A percentile compares a stretch with the other conserved stretches of the same genome.
Conservation (phyloP, 1,140 invertebrate species). For the Whitmania pigra region DNA sequence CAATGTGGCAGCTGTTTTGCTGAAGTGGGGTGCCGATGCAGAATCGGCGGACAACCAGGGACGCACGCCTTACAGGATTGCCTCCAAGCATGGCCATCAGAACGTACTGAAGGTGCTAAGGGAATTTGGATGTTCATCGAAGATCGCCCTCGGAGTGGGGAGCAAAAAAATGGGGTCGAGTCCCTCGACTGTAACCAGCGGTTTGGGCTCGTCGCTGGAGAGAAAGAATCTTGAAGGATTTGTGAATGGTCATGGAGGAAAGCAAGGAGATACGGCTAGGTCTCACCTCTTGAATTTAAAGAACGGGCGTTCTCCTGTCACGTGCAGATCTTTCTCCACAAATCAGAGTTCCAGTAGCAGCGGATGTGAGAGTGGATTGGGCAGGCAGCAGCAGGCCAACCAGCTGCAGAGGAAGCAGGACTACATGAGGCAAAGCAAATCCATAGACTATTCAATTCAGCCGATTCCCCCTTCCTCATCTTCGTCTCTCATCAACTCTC, state of each 20-base stretch:
- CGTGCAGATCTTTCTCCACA: slow-evolving; percentile 49
- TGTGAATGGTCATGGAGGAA: slow-evolving; percentile 34
- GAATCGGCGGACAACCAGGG: slow-evolving; percentile 82
- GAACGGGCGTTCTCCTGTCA: slow-evolving; percentile 54
- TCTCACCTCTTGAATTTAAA: slow-evolving; percentile 58
- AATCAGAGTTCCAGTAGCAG: slow-evolving; percentile 44
- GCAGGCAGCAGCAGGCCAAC: slow-evolving; percentile 54
- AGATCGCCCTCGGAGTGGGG: slow-evolving; percentile 15
- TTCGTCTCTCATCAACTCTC: slow-evolving; percentile 41
- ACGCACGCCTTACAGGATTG: slow-evolving; percentile 61
- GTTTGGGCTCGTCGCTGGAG: slow-evolving; percentile 13
- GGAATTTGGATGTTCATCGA: slow-evolving; percentile 26
- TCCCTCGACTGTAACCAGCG: slow-evolving; percentile 30
- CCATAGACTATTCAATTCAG: slow-evolving; percentile 31
- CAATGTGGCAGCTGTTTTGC: slow-evolving; percentile 68
- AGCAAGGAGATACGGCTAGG: slow-evolving; percentile 59
- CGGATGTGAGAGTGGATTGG: slow-evolving; percentile 29
- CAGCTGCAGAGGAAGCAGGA: slow-evolving; percentile 52
- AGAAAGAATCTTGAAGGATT: slow-evolving; percentile 21
- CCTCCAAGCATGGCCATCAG: slow-evolving; percentile 60
- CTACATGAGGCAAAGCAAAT: slow-evolving; percentile 37
- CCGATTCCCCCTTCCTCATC: slow-evolving; percentile 61
- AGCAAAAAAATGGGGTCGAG: slow-evolving; percentile 29
- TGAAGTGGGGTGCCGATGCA: slow-evolving; percentile 79
- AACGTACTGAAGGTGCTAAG: slow-evolving; percentile 52